These are phyloP conservation scores for Eumeta japonica DNA, from an alignment of 1,140 invertebrate species.

Conservation along the genomic window DNA sequence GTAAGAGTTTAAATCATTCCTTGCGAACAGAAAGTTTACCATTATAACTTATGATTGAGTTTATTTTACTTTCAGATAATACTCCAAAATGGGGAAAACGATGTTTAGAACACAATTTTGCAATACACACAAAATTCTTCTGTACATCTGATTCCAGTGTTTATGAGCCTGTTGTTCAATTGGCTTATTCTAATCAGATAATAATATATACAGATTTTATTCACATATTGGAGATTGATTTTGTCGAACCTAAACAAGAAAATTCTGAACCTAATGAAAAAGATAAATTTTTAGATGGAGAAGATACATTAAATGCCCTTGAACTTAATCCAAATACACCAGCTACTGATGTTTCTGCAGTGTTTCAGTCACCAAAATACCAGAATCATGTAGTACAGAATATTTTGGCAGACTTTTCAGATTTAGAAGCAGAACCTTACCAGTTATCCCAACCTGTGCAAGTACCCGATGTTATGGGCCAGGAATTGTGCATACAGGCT, in stretches of 20 bases:
- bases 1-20: too few relatives aligned
- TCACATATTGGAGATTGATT: constrained; percentile 55
- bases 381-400: constrained; percentile 50
- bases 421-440: constrained; percentile 49
- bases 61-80: constrained; percentile 23
- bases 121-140: constrained; percentile 55
- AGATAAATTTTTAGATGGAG: constrained; percentile 35
- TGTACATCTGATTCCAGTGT: constrained; percentile 52
- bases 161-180: constrained; percentile 52
- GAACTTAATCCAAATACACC: constrained; percentile 38
- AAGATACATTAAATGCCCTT: constrained; percentile 31
- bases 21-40: too few relatives aligned
- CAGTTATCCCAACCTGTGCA: constrained; percentile 44
- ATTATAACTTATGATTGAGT: constrained; percentile 3
- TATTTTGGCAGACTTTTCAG: constrained; percentile 53
- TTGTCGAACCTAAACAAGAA: constrained; percentile 44
- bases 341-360: constrained; percentile 34
- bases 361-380: constrained; percentile 47
- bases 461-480: constrained; percentile 47
- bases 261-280: constrained; percentile 29
- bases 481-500: constrained; percentile 53
- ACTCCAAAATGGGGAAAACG: constrained; percentile 40
- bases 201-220: constrained; percentile 57
- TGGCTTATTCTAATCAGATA: constrained; percentile 55
- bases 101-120: constrained; percentile 54